Evolutionary conservation across 2,888 invertebrate species (phyloP).

Genomic region (Acanthosepion esculentum): DNA sequence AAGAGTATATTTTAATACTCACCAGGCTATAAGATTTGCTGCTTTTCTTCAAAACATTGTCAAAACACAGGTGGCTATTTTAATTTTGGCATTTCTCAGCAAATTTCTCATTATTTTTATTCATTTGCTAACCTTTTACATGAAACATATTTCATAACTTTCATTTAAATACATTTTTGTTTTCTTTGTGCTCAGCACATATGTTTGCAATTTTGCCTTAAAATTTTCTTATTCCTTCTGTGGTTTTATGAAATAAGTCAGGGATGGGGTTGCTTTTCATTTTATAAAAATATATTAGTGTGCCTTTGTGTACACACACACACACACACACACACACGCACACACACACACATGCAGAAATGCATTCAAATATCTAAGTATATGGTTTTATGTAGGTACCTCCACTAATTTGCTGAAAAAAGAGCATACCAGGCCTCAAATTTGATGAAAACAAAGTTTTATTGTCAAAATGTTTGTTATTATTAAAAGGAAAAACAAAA

Average conservation of each 20-base stretch:
- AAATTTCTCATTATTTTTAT: not conserved
- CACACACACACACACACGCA: too few species aligned
- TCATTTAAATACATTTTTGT: not conserved
- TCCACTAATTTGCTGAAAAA: too few species aligned
- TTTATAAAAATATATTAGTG: not conserved
- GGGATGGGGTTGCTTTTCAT: too few species aligned
- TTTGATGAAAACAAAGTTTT: too few species aligned
- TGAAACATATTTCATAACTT: constrained; percentile 33
- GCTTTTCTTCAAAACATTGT: not conserved
- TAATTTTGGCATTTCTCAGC: not conserved
- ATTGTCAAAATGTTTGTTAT: too few species aligned
- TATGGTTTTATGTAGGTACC: not conserved
- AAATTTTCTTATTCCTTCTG: not conserved
- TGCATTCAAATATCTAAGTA: not conserved
- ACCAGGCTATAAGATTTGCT: not conserved
- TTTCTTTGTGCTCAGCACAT: not conserved
- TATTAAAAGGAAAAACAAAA: too few species aligned
- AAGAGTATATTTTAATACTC: not conserved
- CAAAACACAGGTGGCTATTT: constrained; percentile 12
- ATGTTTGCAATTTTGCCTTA: not conserved
- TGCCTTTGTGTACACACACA: not conserved
- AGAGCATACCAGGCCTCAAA: too few species aligned
- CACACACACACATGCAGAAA: not conserved
- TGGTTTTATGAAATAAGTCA: too few species aligned
- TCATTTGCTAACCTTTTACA: constrained; percentile 23